Percentiles rank a stretch among this genome's conserved stretches.
Evolutionary conservation across 37 sponge, comb jelly and placozoan genomes (phyloP).

Genomic region (Oopsacas minuta): DNA sequence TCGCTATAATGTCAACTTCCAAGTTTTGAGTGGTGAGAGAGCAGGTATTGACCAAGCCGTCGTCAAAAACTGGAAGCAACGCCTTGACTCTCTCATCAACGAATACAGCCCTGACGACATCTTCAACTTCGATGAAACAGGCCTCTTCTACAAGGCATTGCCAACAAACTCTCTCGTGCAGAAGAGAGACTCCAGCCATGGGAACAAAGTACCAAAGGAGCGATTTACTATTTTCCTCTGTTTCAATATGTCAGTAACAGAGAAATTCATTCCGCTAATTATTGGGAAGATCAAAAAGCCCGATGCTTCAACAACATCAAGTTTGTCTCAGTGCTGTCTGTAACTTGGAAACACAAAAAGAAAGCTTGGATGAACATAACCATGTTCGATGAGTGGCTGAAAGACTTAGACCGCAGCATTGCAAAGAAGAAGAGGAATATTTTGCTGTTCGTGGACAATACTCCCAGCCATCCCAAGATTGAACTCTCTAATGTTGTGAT

Average conservation of each 20-base stretch:
- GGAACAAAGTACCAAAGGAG: background rate
- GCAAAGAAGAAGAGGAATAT: background rate
- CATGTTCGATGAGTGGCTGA: background rate
- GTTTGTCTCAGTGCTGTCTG: background rate
- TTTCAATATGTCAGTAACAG: background rate
- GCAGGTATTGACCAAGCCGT: background rate
- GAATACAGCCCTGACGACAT: background rate
- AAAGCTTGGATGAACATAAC: background rate
- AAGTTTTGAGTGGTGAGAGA: background rate
- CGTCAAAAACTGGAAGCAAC: background rate
- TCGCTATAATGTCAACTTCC: background rate
- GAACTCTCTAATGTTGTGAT: background rate
- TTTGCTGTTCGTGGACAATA: background rate
- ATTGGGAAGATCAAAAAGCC: background rate
- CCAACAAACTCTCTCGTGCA: background rate
- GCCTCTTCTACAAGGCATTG: background rate
- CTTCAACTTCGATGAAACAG: slow-evolving; percentile 15
- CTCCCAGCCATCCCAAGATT: background rate
- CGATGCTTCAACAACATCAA: background rate
- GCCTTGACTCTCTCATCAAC: background rate
- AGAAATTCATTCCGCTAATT: background rate
- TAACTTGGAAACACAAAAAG: background rate
- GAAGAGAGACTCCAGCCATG: background rate
- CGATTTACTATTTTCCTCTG: background rate
- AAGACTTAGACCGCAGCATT: background rate